These are phyloP conservation scores for Actias luna DNA, from an alignment of 2,888 invertebrate genomes.

Conservation along the genomic window DNA sequence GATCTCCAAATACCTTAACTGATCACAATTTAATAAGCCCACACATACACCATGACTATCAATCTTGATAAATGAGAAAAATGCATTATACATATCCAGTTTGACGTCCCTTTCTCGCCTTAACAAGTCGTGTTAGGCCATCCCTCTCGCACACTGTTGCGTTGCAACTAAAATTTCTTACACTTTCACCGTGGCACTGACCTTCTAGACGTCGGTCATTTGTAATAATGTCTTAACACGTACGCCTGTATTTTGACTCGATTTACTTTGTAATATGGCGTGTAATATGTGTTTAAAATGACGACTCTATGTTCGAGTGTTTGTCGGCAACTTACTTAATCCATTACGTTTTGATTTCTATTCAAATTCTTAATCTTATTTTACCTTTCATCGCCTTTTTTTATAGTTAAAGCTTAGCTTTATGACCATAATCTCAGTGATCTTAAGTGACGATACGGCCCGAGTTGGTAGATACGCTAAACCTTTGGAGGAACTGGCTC, in stretches of 20 bases:
- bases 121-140: conserved; percentile 4
- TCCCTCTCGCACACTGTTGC: conserved; percentile 29
- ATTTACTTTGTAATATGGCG: conserved; percentile 6
- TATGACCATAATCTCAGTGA: no score
- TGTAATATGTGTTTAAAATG: not conserved
- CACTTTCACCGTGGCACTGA: conserved; percentile 61
- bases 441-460: no score
- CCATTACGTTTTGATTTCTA: no score
- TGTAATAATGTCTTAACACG: conserved; percentile 45
- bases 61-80: conserved; percentile 45
- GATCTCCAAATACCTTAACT: conserved; percentile 16
- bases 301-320: not conserved
- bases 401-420: no score
- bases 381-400: no score
- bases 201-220: conserved; percentile 48
- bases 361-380: no score
- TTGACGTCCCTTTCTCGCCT: conserved; percentile 21
- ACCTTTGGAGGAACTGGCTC: no score
- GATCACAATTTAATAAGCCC: conserved; percentile 21
- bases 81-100: conserved; percentile 25
- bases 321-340: no score
- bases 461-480: no score
- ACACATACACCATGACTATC: conserved; percentile 33
- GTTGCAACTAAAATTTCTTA: conserved; percentile 53
- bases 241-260: conserved; percentile 34